Percentiles rank a stretch among this genome's conserved stretches.
phyloP scores from a whole-genome alignment of 2,797 vertebrate species.

The Furcifer pardalis region DNA sequence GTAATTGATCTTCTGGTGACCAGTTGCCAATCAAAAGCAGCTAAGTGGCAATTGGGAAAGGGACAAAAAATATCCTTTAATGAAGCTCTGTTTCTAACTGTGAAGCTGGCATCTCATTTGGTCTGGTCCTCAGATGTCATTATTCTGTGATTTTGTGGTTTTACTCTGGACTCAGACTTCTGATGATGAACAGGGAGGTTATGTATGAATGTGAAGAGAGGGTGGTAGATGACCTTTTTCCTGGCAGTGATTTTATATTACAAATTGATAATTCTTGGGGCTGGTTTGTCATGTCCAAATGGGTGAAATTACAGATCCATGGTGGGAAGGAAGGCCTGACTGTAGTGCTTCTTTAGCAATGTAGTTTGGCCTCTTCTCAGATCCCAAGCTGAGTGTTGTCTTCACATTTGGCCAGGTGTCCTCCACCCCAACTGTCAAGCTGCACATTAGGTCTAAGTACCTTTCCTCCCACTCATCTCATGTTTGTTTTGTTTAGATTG shows the following conservation, averaged over 20 bases:
- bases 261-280: background rate
- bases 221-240: background rate
- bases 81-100: too few species aligned
- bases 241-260: background rate
- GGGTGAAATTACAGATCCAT: slow-evolving; percentile 9
- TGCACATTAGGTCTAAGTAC: background rate
- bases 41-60: too few species aligned
- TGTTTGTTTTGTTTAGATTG: background rate
- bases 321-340: background rate
- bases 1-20: too few species aligned
- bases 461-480: background rate
- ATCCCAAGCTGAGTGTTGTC: background rate
- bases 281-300: too few species aligned
- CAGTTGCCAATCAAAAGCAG: too few species aligned
- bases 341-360: slow-evolving; percentile 17
- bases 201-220: background rate
- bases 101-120: too few species aligned
- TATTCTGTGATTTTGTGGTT: background rate
- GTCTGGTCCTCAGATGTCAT: background rate
- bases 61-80: too few species aligned
- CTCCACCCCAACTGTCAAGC: background rate
- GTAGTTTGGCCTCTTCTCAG: slow-evolving; percentile 3
- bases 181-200: background rate
- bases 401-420: background rate
- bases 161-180: background rate